phyloP scores from a whole-genome alignment of 53 echinoderm and acorn worm genomes.

The Apostichopus leukothele region DNA sequence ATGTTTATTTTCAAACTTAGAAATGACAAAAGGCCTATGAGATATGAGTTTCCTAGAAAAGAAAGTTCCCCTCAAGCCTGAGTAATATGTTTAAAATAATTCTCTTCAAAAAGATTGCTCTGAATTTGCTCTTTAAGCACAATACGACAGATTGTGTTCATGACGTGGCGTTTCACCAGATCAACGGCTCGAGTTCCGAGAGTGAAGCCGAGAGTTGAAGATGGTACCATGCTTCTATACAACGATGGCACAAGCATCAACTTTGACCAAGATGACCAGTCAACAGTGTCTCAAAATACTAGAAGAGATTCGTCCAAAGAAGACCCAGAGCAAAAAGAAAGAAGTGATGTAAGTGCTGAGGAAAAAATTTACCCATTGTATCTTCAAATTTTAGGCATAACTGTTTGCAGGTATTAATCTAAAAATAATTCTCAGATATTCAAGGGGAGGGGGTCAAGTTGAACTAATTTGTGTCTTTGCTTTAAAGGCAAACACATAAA shows the following conservation, averaged over 20 bases:
- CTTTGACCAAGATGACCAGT: slow-evolving; percentile 15
- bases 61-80: too few relatives aligned
- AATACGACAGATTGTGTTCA: slow-evolving; percentile 8
- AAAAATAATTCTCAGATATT: too few relatives aligned
- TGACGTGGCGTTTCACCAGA: slow-evolving; percentile 41
- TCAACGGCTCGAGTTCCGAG: slow-evolving; percentile 2
- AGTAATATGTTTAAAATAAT: too few relatives aligned
- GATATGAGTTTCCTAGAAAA: too few relatives aligned
- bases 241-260: slow-evolving; percentile 17
- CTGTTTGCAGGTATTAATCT: too few relatives aligned
- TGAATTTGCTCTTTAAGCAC: background rate
- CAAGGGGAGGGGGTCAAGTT: too few relatives aligned
- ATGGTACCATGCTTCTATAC: slow-evolving; percentile 30
- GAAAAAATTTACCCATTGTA: background rate
- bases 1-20: too few relatives aligned
- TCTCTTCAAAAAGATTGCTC: background rate
- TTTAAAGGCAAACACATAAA: too few relatives aligned
- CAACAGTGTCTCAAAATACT: background rate
- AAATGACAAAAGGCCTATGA: too few relatives aligned
- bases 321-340: background rate
- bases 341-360: background rate
- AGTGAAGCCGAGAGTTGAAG: slow-evolving; percentile 26
- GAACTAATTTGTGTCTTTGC: too few relatives aligned
- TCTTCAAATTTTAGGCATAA: too few relatives aligned
- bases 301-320: background rate